Evolutionary conservation across 1,140 invertebrate species (phyloP), one percentile per base, ranked within the genome.

Genomic region (Drosophila triauraria): DNA sequence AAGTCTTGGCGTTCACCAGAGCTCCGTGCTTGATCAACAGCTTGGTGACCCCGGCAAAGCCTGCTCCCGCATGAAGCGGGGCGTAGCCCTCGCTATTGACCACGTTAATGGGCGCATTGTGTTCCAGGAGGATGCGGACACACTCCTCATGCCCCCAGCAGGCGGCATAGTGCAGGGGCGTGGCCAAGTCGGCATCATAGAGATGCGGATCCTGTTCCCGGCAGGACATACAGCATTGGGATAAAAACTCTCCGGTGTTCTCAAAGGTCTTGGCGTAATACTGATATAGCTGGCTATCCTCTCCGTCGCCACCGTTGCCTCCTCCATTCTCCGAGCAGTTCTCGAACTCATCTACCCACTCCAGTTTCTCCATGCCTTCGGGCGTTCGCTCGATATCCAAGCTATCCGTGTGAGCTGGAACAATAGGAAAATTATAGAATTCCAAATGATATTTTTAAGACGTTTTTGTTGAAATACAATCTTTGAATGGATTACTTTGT

Each of bases 11-110:
- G 56, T 93, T 93, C 2, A 92, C 90, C 57, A 86, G 50, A 4
- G 92, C 92, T 7, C 90, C 81, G 23, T 92, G 81, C 53, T 91
- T 69, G 30, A 93, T 79, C 13, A 93, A 53, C 23, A 88, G 53
- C 0, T 71, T 47, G 4, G 78, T 82, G 7, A 93, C 82, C n/a
- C 87, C 80, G 12, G 40, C 43, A 35, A 83, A 80, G 90, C 98
- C 98, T 4, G 97, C 96, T 23, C 98, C 98, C 74, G 98, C 95
- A 93, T 99, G 98, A 12, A 99, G 93, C 3, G 98, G 97, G 32
- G 97, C 98, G 91, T 98, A 98, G 63, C 98, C 97, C 92, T 97
- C 97, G 93, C 96, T 97, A 40, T 97, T 98, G 12, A 95, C 95
- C 15, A 96, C 95, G 74, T 96, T 96, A 38, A 98, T 95, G 61